Evolutionary conservation across 2,113 vertebrate species (phyloP).

Genomic region (Furnarius figulus): DNA sequence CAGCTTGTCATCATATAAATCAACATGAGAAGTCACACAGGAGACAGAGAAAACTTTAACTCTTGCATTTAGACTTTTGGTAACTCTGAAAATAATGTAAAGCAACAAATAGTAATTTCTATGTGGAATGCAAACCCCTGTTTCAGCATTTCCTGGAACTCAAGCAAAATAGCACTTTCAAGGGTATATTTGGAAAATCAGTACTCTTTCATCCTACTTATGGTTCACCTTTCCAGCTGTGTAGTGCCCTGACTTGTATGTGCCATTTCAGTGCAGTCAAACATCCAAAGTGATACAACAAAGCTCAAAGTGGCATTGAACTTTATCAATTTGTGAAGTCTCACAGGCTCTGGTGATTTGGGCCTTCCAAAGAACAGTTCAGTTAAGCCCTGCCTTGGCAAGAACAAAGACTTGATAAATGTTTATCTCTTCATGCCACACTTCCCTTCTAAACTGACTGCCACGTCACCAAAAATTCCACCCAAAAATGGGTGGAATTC

Average conservation of each 20-base stretch:
- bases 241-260: background rate
- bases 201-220: background rate
- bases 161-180: background rate
- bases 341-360: background rate
- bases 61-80: background rate
- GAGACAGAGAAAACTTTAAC: background rate
- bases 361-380: background rate
- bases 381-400: background rate
- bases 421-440: constrained; percentile 43
- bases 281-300: background rate
- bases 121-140: background rate
- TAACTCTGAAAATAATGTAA: constrained; percentile 4
- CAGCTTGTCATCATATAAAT: background rate
- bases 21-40: background rate
- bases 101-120: background rate
- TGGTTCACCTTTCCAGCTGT: constrained; percentile 2
- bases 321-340: background rate
- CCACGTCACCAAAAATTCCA: background rate
- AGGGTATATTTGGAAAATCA: constrained; percentile 9
- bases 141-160: constrained; percentile 7
- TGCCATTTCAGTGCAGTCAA: background rate
- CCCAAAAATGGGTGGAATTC: background rate
- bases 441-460: background rate
- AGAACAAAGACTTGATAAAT: constrained; percentile 7
- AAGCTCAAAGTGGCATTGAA: background rate